Evolutionary conservation across 2,797 vertebrate species (phyloP).

Genomic region (Onychomys leucogaster): DNA sequence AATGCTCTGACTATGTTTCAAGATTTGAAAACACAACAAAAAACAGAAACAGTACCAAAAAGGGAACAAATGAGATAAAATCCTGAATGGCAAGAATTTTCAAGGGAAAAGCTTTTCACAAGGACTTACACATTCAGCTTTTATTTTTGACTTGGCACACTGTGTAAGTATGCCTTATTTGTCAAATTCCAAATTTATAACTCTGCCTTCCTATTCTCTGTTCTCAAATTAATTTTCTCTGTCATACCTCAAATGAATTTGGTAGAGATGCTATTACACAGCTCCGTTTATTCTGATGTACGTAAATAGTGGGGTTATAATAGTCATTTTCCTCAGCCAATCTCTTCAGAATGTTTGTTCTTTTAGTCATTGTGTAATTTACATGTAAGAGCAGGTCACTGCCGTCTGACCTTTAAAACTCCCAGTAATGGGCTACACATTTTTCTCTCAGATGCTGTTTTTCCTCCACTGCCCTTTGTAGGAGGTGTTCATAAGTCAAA

Average conservation of each 20-base stretch:
- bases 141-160: slow-evolving; percentile 77
- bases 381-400: slow-evolving; percentile 75
- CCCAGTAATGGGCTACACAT: slow-evolving; percentile 69
- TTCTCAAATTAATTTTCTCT: slow-evolving; percentile 79
- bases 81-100: not conserved
- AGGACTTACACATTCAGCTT: slow-evolving; percentile 68
- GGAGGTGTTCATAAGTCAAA: slow-evolving; percentile 67
- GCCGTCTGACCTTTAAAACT: slow-evolving; percentile 75
- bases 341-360: slow-evolving; percentile 77
- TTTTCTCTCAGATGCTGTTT: slow-evolving; percentile 74
- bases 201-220: slow-evolving; percentile 73
- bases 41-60: not conserved
- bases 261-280: slow-evolving; percentile 49
- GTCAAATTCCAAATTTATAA: slow-evolving; percentile 79
- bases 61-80: slow-evolving; percentile 13
- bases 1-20: slow-evolving; percentile 8
- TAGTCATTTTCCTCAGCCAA: slow-evolving; percentile 78
- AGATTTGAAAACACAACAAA: slow-evolving; percentile 6
- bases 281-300: slow-evolving; percentile 73
- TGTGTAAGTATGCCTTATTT: slow-evolving; percentile 71
- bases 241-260: slow-evolving; percentile 77
- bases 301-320: slow-evolving; percentile 78
- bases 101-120: slow-evolving; percentile 43
- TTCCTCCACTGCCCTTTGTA: slow-evolving; percentile 32
- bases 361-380: slow-evolving; percentile 70